These are phyloP conservation scores for Agrochola lychnidis DNA, from an alignment of 2,888 invertebrate species.

Conservation along the genomic window DNA sequence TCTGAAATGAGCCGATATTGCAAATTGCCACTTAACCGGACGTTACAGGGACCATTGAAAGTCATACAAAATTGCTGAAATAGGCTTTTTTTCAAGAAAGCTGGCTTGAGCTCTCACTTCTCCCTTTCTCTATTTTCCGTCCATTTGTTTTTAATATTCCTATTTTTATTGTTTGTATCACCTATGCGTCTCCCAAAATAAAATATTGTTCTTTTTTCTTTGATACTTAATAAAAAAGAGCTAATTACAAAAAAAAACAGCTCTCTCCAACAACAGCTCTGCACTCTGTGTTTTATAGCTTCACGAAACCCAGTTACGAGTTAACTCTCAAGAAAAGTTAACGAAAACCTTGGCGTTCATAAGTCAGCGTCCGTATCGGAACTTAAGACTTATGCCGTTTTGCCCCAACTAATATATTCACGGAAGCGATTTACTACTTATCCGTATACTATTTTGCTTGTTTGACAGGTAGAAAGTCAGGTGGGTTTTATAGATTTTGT, in stretches of 20 bases:
- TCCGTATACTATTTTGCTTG: constrained; percentile 37
- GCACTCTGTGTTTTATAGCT: constrained; percentile 30
- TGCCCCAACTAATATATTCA: constrained; percentile 59
- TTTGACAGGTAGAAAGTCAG: constrained; percentile 22
- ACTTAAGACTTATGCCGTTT: constrained; percentile 63
- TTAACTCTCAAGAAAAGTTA: constrained; percentile 75
- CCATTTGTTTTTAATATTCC: not conserved
- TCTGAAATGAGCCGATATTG: not conserved
- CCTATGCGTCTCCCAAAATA: not conserved
- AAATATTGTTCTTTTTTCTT: not conserved
- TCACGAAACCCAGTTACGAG: constrained; percentile 64
- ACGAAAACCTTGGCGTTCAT: constrained; percentile 73
- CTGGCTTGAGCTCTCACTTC: no score
- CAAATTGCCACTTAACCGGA: not conserved
- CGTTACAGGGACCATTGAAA: not conserved
- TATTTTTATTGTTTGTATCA: not conserved
- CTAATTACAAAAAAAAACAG: not conserved
- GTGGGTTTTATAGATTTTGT: not conserved
- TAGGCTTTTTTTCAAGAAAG: no score
- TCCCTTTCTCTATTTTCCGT: no score
- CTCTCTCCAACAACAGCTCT: not conserved
- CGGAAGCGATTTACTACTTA: constrained; percentile 50
- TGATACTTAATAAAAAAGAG: not conserved
- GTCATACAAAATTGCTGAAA: no score
- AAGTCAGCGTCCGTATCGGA: constrained; percentile 72